Base-by-base conservation (phyloP, 1,140 invertebrate genomes). In the Ditylenchus dipsaci region DNA sequence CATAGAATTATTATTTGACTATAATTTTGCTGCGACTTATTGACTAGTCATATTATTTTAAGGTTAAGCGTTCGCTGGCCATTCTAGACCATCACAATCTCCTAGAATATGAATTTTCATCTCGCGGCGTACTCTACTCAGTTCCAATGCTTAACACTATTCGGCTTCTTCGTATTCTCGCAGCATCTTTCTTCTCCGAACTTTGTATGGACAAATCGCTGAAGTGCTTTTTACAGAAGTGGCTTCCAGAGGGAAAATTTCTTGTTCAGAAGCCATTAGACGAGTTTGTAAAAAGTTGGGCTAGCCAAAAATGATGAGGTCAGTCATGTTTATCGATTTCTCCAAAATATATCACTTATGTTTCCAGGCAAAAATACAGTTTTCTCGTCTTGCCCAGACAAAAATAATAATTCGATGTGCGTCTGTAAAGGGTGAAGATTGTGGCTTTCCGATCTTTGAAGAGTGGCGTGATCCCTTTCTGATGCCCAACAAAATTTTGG, bases 41-140 rank as follows among this genome's bases (percentile, higher is more conserved):
- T 38, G 11, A 38, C 3, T 8, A 23, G 26, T 73, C 58, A 26
- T 1, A 17, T 29, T 29, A 21, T 66, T 67, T 78, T 61, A 1
- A 74, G 73, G 57, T 75, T 21, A 63, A 68, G 30, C 42, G 56
- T 9, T 65, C 73, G 17, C 43, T 75, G 11, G 74, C 59, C 56
- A 77, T 68, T 59, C 74, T 75, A 7, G 73, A 75, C 13, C 56
- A 77, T 15, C 68, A 75, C 38, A 74, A 78, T 63, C 47, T 75
- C 27, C 53, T 75, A 3, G 21, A 23, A 7, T 75, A 78, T 53
- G 45, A 66, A 21, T 58, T 47, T 1, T 30, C n/a, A 30, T 27
- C 60, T 33, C 73, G 76, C 17, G 77, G 72, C 19, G 56, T 78
- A 11, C 5, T 75, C 23, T 75, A 75, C 71, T 58, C 43, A 21